Percentiles rank a stretch among this genome's conserved stretches.
These are phyloP conservation scores for Sebastes matsubarae DNA, from an alignment of 2,797 vertebrate genomes.

Conservation along the genomic window DNA sequence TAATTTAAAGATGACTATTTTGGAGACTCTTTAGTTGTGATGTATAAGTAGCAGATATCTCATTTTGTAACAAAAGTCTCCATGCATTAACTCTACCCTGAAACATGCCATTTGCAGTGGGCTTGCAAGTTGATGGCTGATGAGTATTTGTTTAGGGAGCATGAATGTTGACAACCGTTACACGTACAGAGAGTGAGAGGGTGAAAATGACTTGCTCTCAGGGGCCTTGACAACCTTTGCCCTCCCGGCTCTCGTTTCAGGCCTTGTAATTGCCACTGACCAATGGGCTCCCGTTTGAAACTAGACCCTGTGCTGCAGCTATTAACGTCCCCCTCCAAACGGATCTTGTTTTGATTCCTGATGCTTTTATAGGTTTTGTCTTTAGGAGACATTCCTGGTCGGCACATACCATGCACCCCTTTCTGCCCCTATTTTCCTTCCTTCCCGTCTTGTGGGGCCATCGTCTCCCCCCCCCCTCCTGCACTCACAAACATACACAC, in stretches of 20 bases:
- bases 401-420: constrained; percentile 79
- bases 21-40: not conserved
- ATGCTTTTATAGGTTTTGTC: constrained; percentile 83
- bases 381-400: constrained; percentile 81
- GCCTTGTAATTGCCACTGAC: constrained; percentile 77
- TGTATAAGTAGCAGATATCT: not conserved
- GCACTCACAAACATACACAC: constrained; percentile 74
- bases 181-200: constrained; percentile 64
- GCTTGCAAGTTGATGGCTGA: constrained; percentile 45
- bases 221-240: constrained; percentile 80
- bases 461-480: constrained; percentile 30
- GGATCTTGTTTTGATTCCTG: constrained; percentile 82
- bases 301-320: constrained; percentile 68
- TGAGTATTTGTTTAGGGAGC: constrained; percentile 70
- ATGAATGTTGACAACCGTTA: constrained; percentile 71
- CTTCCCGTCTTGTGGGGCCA: constrained; percentile 80
- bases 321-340: constrained; percentile 72
- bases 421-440: constrained; percentile 80
- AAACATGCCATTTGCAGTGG: constrained; percentile 14
- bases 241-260: constrained; percentile 75
- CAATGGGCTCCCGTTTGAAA: constrained; percentile 80
- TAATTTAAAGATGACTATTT: not conserved
- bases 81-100: not conserved
- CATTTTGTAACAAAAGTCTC: not conserved
- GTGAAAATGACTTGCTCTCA: constrained; percentile 78